Percentiles rank a stretch among this genome's conserved stretches.
These are phyloP conservation scores for Drosophila gaucha DNA, from an alignment of 2,888 invertebrate species.

Conservation along the genomic window DNA sequence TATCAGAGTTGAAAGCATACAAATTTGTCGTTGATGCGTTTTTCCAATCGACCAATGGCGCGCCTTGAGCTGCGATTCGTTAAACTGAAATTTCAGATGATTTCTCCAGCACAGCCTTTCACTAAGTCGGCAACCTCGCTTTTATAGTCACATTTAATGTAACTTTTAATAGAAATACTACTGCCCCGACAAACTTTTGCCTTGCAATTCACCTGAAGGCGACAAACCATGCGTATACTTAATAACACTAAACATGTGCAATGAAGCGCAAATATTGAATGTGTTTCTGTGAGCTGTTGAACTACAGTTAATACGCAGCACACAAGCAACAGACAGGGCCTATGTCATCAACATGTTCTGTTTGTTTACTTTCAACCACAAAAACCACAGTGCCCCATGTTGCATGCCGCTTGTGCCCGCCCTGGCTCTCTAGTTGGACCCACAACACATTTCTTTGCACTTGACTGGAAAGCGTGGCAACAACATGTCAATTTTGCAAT, in stretches of 20 bases:
- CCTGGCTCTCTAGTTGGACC: background rate
- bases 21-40: background rate
- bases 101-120: background rate
- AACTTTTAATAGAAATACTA: background rate
- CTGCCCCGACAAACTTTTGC: background rate
- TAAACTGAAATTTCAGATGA: too few species aligned
- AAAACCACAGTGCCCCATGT: constrained; percentile 33
- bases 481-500: constrained; percentile 55
- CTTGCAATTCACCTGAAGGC: background rate
- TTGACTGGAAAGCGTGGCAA: constrained; percentile 21
- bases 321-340: constrained; percentile 4
- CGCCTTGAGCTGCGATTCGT: too few species aligned
- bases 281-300: constrained; percentile 27
- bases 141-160: too few species aligned
- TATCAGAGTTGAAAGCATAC: background rate
- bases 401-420: background rate
- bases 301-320: constrained; percentile 21
- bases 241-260: constrained; percentile 27
- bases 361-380: constrained; percentile 51
- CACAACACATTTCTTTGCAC: constrained; percentile 10
- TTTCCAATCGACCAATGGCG: too few species aligned
- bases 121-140: background rate
- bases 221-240: constrained; percentile 20
- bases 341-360: too few species aligned
- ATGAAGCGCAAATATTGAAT: constrained; percentile 41